phyloP scores from a whole-genome alignment of 2,113 vertebrate species.

The Cinclus mexicanus region DNA sequence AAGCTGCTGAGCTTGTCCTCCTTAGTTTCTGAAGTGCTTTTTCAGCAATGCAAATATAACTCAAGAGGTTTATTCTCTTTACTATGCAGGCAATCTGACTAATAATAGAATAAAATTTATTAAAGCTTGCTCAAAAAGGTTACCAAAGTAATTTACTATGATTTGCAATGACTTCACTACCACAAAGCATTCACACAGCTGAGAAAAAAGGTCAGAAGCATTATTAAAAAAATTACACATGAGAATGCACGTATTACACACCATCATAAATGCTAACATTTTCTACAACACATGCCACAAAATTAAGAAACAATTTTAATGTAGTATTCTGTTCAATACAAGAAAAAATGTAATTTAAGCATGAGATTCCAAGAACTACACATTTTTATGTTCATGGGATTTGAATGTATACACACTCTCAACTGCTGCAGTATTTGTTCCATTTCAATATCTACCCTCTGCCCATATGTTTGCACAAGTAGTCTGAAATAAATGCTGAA shows the following conservation, averaged over 20 bases:
- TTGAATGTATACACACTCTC: background rate
- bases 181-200: background rate
- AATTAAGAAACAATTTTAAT: background rate
- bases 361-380: background rate
- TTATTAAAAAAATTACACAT: background rate
- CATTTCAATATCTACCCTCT: background rate
- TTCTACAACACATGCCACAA: background rate
- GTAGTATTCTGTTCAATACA: background rate
- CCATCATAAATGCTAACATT: background rate
- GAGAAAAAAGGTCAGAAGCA: constrained; percentile 1
- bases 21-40: background rate
- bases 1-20: background rate
- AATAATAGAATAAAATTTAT: background rate
- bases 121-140: constrained; percentile 7
- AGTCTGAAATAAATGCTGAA: background rate
- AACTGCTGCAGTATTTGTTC: background rate
- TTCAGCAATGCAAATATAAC: background rate
- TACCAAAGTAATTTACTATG: constrained; percentile 14
- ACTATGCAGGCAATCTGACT: background rate
- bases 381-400: background rate
- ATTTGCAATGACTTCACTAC: background rate
- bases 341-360: background rate
- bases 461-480: background rate
- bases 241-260: background rate
- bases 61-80: background rate